A percentile compares a stretch with the other conserved stretches of the same genome.
Evolutionary conservation across 2,888 invertebrate genomes (phyloP).

Genomic region (Rhynchonema sp.): DNA sequence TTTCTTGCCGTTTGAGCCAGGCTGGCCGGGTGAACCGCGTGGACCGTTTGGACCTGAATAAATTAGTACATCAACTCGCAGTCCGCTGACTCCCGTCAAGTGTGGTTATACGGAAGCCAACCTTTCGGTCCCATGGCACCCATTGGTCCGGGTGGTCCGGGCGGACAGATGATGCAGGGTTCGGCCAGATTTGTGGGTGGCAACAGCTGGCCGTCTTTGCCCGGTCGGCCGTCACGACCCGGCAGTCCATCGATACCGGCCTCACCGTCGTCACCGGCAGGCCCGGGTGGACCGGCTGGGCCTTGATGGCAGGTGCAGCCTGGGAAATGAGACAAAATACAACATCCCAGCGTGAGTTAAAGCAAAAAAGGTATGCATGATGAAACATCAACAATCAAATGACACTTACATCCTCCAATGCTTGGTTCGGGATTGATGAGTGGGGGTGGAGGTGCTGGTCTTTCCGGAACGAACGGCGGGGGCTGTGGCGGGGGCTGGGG

Average conservation of each 20-base stretch:
- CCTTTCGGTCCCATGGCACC: conserved; percentile 11
- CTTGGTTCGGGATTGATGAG: background rate
- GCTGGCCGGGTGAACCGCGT: conserved; percentile 22
- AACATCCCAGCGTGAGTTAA: no score
- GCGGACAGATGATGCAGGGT: conserved; percentile 19
- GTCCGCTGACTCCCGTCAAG: no score
- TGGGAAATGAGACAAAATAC: background rate
- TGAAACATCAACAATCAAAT: no score
- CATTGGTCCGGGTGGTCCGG: conserved; percentile 19
- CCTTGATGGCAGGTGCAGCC: background rate
- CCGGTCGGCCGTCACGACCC: background rate
- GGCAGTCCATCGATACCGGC: background rate
- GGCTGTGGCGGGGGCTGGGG: background rate
- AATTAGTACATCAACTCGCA: no score
- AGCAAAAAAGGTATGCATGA: no score
- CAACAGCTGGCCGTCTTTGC: background rate
- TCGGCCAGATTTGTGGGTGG: background rate
- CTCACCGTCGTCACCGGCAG: background rate
- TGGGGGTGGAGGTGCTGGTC: background rate
- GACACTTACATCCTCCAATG: no score
- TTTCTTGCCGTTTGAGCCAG: conserved; percentile 18
- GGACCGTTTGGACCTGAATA: conserved; percentile 12
- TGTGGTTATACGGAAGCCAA: no score
- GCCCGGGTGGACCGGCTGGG: background rate
- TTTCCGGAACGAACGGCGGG: background rate